phyloP scores from a whole-genome alignment of 2,797 vertebrate genomes.

The Hemitrygon akajei region DNA sequence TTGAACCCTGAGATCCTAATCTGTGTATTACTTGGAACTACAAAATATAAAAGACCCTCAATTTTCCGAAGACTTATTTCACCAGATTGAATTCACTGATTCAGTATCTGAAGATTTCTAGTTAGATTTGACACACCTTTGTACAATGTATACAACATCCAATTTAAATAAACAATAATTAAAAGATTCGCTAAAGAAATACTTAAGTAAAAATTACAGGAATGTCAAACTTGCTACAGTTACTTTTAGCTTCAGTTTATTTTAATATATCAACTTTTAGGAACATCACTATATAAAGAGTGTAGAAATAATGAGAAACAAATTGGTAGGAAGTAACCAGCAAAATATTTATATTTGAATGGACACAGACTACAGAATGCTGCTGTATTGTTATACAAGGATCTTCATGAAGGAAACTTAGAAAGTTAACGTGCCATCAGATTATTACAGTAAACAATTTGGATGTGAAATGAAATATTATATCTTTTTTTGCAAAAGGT shows the following conservation, averaged over 20 bases:
- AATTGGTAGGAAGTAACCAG: too few relatives aligned
- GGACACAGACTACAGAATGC: too few relatives aligned
- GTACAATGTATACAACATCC: background rate
- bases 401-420: too few relatives aligned
- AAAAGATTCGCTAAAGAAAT: background rate
- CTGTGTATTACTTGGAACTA: background rate
- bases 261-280: background rate
- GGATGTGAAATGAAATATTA: too few relatives aligned
- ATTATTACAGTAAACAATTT: too few relatives aligned
- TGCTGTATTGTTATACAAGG: too few relatives aligned
- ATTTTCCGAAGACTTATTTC: background rate
- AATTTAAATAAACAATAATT: background rate
- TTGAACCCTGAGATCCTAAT: background rate
- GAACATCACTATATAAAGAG: too few relatives aligned
- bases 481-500: too few relatives aligned
- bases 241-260: background rate
- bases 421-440: too few relatives aligned
- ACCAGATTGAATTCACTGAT: slow-evolving; percentile 8
- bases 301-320: too few relatives aligned
- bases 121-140: background rate
- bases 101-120: background rate
- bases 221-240: background rate
- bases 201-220: background rate
- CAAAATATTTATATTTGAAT: too few relatives aligned
- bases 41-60: background rate